Percentiles rank a stretch among this genome's conserved stretches.
Evolutionary conservation across 2,113 vertebrate genomes (phyloP).

Genomic region (Martes martes): DNA sequence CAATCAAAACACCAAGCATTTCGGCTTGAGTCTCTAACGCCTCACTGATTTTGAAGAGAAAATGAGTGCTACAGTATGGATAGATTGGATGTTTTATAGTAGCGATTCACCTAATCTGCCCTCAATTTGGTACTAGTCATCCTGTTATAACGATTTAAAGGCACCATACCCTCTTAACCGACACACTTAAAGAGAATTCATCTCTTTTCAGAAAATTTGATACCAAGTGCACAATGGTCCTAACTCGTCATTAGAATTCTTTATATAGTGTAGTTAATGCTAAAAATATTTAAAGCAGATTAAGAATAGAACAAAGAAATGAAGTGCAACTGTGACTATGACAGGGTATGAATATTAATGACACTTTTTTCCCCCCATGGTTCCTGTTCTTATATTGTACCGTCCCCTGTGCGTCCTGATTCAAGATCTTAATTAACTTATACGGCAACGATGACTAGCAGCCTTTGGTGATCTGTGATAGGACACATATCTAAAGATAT

Average conservation of each 20-base stretch:
- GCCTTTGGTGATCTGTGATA: slow-evolving; percentile 40
- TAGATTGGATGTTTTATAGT: slow-evolving; percentile 42
- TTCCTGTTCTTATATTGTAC: slow-evolving; percentile 41
- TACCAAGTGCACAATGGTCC: slow-evolving; percentile 18
- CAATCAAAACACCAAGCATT: neutral
- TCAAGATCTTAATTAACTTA: slow-evolving; percentile 58
- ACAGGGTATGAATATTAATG: slow-evolving; percentile 70
- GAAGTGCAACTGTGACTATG: slow-evolving; percentile 52
- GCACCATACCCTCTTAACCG: neutral
- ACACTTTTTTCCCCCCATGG: neutral
- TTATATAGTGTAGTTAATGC: slow-evolving; percentile 49
- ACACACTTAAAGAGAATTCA: slow-evolving; percentile 53
- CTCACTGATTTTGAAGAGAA: slow-evolving; percentile 18
- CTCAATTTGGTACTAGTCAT: slow-evolving; percentile 56
- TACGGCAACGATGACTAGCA: neutral
- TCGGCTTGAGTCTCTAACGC: neutral
- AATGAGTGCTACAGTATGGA: neutral
- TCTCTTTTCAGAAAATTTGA: slow-evolving; percentile 58
- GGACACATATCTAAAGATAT: slow-evolving; percentile 47
- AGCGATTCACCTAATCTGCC: slow-evolving; percentile 61
- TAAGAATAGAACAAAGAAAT: slow-evolving; percentile 73
- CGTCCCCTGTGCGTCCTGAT: slow-evolving; percentile 11
- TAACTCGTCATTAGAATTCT: slow-evolving; percentile 58
- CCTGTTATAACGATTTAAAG: slow-evolving; percentile 36
- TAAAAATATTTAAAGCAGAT: slow-evolving; percentile 70